A percentile compares a stretch with the other conserved stretches of the same genome.
Conservation (phyloP, 2,113 vertebrate genomes). For the Siniperca chuatsi region DNA sequence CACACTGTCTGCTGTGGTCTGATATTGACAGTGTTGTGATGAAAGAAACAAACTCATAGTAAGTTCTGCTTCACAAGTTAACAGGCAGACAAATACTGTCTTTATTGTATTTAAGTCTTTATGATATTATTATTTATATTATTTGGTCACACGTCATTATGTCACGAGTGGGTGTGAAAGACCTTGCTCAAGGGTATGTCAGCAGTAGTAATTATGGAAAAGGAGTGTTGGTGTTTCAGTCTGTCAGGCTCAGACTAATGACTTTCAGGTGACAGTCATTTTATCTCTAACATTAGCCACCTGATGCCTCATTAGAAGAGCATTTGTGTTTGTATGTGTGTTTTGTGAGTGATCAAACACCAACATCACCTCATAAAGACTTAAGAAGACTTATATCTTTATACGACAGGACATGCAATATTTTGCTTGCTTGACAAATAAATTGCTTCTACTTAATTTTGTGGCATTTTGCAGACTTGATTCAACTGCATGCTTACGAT, state of each 20-base stretch:
- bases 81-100: not conserved
- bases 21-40: not conserved
- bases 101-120: not conserved
- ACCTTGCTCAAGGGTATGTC: constrained; percentile 47
- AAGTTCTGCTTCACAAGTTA: not conserved
- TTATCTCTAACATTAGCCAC: constrained; percentile 19
- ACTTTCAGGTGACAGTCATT: constrained; percentile 26
- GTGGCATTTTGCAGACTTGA: not conserved
- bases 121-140: not conserved
- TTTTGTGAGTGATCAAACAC: constrained; percentile 13
- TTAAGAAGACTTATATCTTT: too few species aligned
- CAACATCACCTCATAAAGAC: not conserved
- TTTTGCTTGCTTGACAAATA: not conserved
- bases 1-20: not conserved
- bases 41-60: not conserved
- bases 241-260: constrained; percentile 29
- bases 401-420: not conserved
- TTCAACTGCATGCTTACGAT: not conserved
- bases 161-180: not conserved
- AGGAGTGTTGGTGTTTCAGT: not conserved
- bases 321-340: not conserved
- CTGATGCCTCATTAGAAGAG: constrained; percentile 52
- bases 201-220: constrained; percentile 38
- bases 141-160: not conserved
- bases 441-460: not conserved